Evolutionary conservation across 2,113 vertebrate species (phyloP), one percentile per base, ranked within the genome.

Genomic region (Blennius ocellaris): DNA sequence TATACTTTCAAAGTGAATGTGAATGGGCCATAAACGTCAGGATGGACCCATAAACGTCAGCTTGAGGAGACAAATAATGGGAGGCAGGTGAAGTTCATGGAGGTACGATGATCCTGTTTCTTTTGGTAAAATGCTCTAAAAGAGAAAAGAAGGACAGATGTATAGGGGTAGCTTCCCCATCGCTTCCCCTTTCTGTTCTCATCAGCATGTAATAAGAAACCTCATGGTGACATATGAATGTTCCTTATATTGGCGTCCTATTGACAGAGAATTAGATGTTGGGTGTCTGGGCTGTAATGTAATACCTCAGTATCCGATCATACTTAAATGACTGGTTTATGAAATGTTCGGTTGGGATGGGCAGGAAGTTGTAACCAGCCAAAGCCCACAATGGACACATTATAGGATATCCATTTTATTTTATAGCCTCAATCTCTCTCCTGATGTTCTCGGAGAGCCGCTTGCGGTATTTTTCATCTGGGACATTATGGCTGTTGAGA

Each of bases 11-110:
- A 45, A 80, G 63, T 73, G 53, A 73, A 67, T 64, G 60, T 37
- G 60, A 78, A 76, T 41, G 65, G 72, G 45, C 69, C 45, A 58
- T 87, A 79, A 86, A 88, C 10, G 49, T 81, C 75, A 70, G n/a
- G 59, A 81, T 68, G 71, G 81, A 75, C 58, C 66, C 47, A 70
- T 85, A 83, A 87, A 91, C 36, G n/a, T 86, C 87, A 85, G 14
- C 40, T 51, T 57, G 39, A 70, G 58, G 41, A 82, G 70, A 62
- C 59, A 86, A 78, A 76, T 78, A 68, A 81, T 69, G 40, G 58
- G 66, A 47, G 72, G 57, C 64, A 86, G 83, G 74, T 64, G 80
- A 86, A 48, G 48, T 64, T 85, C 73, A 74, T 63, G 56, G 75
- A 78, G 73, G 68, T 81, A 48, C 11, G 21, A 52, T 69, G 59